Base-by-base conservation (phyloP, 2,113 vertebrate genomes). In the Lasiurus cinereus region DNA sequence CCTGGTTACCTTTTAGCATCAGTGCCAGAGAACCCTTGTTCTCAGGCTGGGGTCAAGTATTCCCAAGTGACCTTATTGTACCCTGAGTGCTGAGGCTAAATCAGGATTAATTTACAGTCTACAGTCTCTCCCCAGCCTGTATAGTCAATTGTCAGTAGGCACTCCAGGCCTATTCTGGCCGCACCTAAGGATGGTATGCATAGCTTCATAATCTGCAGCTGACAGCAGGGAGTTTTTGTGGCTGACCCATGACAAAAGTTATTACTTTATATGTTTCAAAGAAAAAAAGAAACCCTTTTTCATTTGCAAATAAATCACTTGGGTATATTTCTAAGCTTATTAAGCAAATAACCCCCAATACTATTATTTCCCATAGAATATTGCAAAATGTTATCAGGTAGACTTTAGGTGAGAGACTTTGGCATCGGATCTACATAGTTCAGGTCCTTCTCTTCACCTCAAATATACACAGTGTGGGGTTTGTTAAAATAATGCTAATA, bases 161-260 rank as follows among this genome's bases (percentile, higher is more conserved):
- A 91, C n/a, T 29, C 52, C 13, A 80, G 6, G 27, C n/a, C 24
- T 93, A 21, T 29, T 67, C 54, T 59, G 52, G 21, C 52, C 67
- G 39, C 76, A 85, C 90, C 88, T 43, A 11, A 74, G 16, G 46
- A 36, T 52, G 62, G 43, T 8, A 79, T 74, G 67, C 76, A 56
- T 67, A 54, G 83, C 33, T 73, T 82, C 94, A 90, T 52, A 52
- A 88, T 92, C 84, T 90, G 52, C 66, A 64, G 62, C 56, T 82
- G 72, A 90, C 46, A 92, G 52, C 11, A 76, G 67, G 67, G 24
- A 88, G 59, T 74, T 91, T 94, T 83, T 95, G 46, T 74, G 77
- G 27, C 74, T 93, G 59, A 82, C 24, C n/a, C 29, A 24, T 54
- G 52, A 84, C 59, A 93, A 77, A 92, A 33, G 59, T 54, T 66